phyloP scores from a whole-genome alignment of 2,113 vertebrate species.

The Pterophyllum scalare region DNA sequence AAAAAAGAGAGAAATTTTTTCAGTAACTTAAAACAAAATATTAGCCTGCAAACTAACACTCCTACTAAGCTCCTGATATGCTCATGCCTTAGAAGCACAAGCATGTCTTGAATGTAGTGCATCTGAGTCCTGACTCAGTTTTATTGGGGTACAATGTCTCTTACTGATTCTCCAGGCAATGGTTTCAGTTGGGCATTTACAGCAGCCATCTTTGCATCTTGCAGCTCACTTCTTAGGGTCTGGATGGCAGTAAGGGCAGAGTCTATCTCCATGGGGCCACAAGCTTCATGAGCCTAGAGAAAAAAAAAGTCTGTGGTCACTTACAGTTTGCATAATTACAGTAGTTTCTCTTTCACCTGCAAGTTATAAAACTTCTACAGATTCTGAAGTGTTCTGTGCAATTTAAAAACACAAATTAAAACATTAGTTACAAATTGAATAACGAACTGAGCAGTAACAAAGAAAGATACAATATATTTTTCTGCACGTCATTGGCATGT shows the following conservation, averaged over 20 bases:
- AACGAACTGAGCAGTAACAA: too few species aligned
- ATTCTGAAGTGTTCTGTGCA: too few species aligned
- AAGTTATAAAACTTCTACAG: not conserved
- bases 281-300: conserved; percentile 94
- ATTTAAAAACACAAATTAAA: too few species aligned
- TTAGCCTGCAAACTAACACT: not conserved
- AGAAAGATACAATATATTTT: not conserved
- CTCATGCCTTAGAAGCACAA: not conserved
- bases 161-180: conserved; percentile 94
- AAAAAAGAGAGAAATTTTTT: not conserved
- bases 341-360: not conserved
- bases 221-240: conserved; percentile 92
- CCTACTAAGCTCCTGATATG: not conserved
- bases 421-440: too few species aligned
- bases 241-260: conserved; percentile 93
- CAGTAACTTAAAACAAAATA: not conserved
- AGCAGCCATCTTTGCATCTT: conserved; percentile 93
- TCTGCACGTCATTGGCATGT: not conserved
- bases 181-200: conserved; percentile 90
- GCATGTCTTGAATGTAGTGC: not conserved
- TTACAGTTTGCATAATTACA: not conserved
- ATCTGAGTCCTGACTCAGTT: not conserved
- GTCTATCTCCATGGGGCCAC: conserved; percentile 98
- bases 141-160: not conserved
- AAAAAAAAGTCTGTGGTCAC: not conserved